Percentiles rank a stretch among this genome's conserved stretches.
Evolutionary conservation across 2,888 invertebrate species (phyloP).

Genomic region (Archips crataeganus): DNA sequence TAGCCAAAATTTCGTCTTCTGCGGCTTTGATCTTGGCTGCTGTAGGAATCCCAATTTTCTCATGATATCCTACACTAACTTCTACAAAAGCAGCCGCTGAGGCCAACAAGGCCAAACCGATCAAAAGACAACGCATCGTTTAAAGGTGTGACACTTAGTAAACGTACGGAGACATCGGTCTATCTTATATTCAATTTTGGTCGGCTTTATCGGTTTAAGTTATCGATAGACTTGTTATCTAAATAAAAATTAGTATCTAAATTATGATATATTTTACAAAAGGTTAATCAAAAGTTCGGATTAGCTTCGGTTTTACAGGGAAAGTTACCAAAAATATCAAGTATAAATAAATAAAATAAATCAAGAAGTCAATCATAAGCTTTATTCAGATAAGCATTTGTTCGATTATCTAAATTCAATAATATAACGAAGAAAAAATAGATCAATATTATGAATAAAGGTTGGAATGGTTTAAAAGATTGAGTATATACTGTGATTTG

Average conservation of each 20-base stretch:
- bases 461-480: neutral
- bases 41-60: neutral
- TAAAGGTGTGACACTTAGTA: neutral
- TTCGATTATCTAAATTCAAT: neutral
- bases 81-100: neutral
- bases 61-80: neutral
- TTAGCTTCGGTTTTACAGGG: neutral
- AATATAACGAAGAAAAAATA: neutral
- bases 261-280: too few species aligned
- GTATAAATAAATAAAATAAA: neutral
- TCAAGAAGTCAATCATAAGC: neutral
- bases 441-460: neutral
- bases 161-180: neutral
- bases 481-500: neutral
- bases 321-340: neutral
- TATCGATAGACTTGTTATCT: neutral
- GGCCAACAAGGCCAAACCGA: neutral
- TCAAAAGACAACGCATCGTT: neutral
- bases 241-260: neutral
- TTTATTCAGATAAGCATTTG: neutral
- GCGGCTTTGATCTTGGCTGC: neutral
- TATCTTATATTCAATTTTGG: neutral
- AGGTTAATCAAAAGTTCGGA: too few species aligned
- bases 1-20: conserved; percentile 2
- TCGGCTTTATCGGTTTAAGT: neutral